A percentile compares a stretch with the other conserved stretches of the same genome.
phyloP scores from a whole-genome alignment of 53 echinoderm and acorn worm genomes.

The Actinopyga echinites region DNA sequence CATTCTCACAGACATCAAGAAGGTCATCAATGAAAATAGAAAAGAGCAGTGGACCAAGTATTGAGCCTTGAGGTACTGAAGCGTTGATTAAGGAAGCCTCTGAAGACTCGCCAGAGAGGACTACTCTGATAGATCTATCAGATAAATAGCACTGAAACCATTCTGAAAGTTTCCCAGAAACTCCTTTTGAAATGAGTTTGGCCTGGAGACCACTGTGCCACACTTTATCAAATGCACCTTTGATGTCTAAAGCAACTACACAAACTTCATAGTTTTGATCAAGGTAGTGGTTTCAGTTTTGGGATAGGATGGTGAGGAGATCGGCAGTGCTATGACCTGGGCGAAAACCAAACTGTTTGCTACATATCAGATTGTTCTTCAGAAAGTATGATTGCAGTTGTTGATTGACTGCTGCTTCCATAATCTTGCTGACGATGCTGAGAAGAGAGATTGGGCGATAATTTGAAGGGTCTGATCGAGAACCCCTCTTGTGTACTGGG shows the following conservation, averaged over 20 bases:
- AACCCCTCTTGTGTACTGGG: conserved; percentile 56
- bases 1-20: conserved; percentile 53
- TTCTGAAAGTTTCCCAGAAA: background rate
- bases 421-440: conserved; percentile 57
- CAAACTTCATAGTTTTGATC: conserved; percentile 47
- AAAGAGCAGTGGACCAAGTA: conserved; percentile 44
- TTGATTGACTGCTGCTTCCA: conserved; percentile 27
- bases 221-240: conserved; percentile 53
- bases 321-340: conserved; percentile 41
- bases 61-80: conserved; percentile 52
- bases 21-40: conserved; percentile 62
- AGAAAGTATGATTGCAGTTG: conserved; percentile 41
- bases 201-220: conserved; percentile 19
- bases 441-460: conserved; percentile 56
- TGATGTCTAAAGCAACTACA: conserved; percentile 53
- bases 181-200: background rate
- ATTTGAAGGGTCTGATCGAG: conserved; percentile 26
- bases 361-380: conserved; percentile 34
- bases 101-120: conserved; percentile 57
- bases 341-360: conserved; percentile 44
- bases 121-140: conserved; percentile 55
- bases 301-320: conserved; percentile 43
- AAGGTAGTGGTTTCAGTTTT: conserved; percentile 36
- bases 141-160: conserved; percentile 50
- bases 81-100: conserved; percentile 29